A percentile compares a stretch with the other conserved stretches of the same genome.
Evolutionary conservation across 1,140 invertebrate genomes (phyloP).

Genomic region (Meloidogyne exigua): DNA sequence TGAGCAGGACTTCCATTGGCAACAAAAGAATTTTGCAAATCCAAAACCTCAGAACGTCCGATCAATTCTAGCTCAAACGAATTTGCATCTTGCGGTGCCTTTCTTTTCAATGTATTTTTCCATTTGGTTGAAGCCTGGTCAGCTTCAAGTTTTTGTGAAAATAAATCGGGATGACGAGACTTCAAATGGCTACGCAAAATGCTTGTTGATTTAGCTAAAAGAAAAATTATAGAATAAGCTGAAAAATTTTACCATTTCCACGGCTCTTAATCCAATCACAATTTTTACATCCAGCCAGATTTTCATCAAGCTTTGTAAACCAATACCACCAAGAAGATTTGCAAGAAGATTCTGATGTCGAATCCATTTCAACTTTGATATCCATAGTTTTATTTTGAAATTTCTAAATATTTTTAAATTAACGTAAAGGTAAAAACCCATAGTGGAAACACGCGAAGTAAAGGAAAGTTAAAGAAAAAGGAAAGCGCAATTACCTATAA

Average conservation of each 20-base stretch:
- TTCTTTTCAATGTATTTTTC: slow-evolving; percentile 1
- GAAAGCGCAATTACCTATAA: too few species aligned
- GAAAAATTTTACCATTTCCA: slow-evolving; percentile 6
- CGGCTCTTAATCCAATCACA: slow-evolving; percentile 12
- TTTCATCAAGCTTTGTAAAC: slow-evolving; percentile 19
- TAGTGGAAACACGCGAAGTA: not conserved
- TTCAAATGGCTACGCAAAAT: slow-evolving; percentile 27
- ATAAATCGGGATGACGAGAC: slow-evolving; percentile 14
- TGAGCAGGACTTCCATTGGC: not conserved
- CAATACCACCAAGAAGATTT: slow-evolving; percentile 26
- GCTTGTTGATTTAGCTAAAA: slow-evolving; percentile 21
- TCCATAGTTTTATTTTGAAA: not conserved
- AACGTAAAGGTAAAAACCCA: not conserved
- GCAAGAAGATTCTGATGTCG: not conserved
- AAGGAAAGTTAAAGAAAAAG: not conserved
- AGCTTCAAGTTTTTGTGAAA: slow-evolving; percentile 1
- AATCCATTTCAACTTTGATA: not conserved
- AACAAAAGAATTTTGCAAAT: not conserved
- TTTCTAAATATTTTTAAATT: not conserved
- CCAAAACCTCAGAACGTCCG: not conserved
- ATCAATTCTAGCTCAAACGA: not conserved
- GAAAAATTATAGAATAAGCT: not conserved
- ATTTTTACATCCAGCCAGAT: slow-evolving; percentile 18
- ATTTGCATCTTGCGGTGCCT: not conserved
- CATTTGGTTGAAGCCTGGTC: not conserved